Evolutionary conservation across 2,113 vertebrate species (phyloP).

Genomic region (Chaetops frenatus): DNA sequence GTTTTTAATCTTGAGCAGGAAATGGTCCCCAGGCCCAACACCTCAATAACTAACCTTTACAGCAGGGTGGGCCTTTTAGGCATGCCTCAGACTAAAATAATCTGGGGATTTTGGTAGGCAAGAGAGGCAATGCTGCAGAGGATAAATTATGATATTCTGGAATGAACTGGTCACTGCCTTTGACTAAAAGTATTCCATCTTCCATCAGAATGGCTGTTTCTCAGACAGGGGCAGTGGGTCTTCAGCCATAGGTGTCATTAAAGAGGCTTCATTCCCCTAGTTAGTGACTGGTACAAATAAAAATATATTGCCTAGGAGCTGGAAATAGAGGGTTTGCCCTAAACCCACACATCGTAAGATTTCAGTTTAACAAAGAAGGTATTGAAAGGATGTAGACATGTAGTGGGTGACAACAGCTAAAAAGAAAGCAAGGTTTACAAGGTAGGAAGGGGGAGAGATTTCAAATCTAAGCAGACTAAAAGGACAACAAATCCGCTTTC

Average conservation of each 20-base stretch:
- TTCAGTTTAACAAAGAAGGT: neutral
- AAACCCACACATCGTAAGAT: neutral
- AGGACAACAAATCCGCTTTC: neutral
- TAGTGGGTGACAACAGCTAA: fast-evolving
- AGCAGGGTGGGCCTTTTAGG: neutral
- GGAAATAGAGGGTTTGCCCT: neutral
- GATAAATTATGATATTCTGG: neutral
- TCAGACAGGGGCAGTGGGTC: neutral
- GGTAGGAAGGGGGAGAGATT: neutral
- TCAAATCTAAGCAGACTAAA: neutral
- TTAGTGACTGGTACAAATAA: neutral
- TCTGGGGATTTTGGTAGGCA: neutral
- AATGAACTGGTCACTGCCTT: neutral
- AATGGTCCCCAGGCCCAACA: neutral
- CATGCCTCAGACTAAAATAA: neutral
- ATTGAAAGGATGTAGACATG: neutral
- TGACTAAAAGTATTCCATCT: neutral
- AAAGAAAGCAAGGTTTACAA: neutral
- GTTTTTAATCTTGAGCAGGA: neutral
- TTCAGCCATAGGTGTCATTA: neutral
- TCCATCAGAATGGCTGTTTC: neutral
- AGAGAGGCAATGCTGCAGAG: neutral
- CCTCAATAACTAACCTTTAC: neutral
- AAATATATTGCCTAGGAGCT: neutral
- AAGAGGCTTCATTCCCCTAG: neutral